Evolutionary conservation across 1,140 invertebrate species (phyloP), one percentile per base, ranked within the genome.

Genomic region (Aradophagus sp.): DNA sequence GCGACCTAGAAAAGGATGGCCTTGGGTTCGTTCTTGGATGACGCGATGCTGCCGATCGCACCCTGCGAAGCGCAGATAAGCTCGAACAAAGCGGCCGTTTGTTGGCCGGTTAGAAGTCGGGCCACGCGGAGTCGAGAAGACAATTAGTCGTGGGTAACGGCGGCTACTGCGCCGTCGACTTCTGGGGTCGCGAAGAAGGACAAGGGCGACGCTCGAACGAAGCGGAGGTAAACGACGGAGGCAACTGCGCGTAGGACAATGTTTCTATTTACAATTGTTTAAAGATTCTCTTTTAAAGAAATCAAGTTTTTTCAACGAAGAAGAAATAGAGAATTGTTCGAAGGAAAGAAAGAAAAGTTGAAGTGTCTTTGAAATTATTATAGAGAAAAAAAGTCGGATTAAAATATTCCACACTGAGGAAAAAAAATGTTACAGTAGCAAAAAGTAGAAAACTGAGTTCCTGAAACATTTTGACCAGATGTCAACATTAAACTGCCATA

Each of bases 61-160:
- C 39, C 69, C 62, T 67, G 56, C 27, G 56, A 73, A 52, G 45
- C 17, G 10, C 36, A 52, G 62, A 67, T 73, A 73, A 67, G 36
- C 44, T 29, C 31, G 36, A 62, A 67, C 61, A 62, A 73, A 67
- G 69, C 35, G 15, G 31, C 8, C 10, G 19, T 59, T 61, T 5
- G 20, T 52, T 47, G 56, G 39, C 47, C 11, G 32, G 47, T 45
- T 31, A 26, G 27, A 53, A 20, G 14, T 19, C n/a, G 35, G 14
- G 47, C 34, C 14, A 47, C 39, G 26, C 29, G 52, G 41, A 12
- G 5, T 23, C 7, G 35, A 41, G 26, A 44, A 36, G 32, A 26
- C 19, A 63, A 58, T 62, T 62, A 63, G 67, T 39, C 23, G 50
- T 50, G 66, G 50, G 39, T 61, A 45, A 15, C 6, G 26, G 19